These are phyloP conservation scores for Podotricha telesiphe DNA, from an alignment of 2,888 invertebrate species.

Conservation along the genomic window DNA sequence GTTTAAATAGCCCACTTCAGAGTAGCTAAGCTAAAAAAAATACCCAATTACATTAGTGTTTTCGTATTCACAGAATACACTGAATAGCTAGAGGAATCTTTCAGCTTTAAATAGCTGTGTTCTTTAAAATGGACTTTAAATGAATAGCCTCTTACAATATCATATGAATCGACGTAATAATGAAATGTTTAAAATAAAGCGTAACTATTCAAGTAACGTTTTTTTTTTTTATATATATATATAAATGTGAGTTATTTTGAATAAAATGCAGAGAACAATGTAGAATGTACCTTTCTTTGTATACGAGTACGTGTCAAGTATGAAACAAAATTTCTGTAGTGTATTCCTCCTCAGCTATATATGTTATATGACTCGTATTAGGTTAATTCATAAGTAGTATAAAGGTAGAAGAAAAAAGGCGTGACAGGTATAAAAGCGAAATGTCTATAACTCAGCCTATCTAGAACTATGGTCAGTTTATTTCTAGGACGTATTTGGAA, in stretches of 20 bases:
- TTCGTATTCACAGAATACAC: conserved; percentile 59
- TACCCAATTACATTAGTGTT: conserved; percentile 76
- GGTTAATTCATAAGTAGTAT: no score
- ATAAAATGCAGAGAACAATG: conserved; percentile 4
- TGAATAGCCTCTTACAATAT: conserved; percentile 39
- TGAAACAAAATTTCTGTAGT: no score
- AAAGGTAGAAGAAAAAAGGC: no score
- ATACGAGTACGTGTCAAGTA: background rate
- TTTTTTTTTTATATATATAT: background rate
- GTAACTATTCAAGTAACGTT: conserved; percentile 16
- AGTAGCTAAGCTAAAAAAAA: conserved; percentile 53
- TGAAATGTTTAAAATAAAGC: conserved; percentile 38
- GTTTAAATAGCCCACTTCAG: conserved; percentile 10
- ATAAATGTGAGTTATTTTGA: conserved; percentile 15
- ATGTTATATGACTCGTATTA: no score
- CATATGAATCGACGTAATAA: conserved; percentile 42
- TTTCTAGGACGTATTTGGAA: no score
- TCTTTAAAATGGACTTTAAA: conserved; percentile 38
- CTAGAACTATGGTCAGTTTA: no score
- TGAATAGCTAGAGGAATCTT: conserved; percentile 45
- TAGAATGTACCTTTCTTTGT: conserved; percentile 7
- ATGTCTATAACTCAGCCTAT: no score
- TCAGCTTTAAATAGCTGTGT: conserved; percentile 36
- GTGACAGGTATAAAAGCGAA: no score
- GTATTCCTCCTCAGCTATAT: no score